These are phyloP conservation scores for Adelosebastes latens DNA, from an alignment of 2,797 vertebrate species.

Conservation along the genomic window DNA sequence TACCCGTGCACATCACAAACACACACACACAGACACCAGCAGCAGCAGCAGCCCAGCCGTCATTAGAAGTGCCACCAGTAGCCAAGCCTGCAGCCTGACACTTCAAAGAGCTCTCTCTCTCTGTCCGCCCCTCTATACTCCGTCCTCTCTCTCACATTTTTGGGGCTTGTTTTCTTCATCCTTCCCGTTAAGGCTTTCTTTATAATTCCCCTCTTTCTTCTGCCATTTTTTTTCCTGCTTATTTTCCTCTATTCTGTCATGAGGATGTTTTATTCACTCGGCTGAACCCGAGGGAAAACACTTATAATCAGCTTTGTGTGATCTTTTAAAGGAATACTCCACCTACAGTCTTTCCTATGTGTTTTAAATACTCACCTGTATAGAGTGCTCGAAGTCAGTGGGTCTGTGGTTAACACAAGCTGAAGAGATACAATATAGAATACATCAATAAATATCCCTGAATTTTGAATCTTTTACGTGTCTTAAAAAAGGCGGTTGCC, in stretches of 20 bases:
- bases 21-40: not conserved
- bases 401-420: too few species aligned
- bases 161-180: slow-evolving; percentile 39
- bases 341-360: not conserved
- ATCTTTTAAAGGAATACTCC: slow-evolving; percentile 17
- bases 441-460: too few species aligned
- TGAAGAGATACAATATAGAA: too few species aligned
- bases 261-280: not conserved
- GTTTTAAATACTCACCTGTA: not conserved
- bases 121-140: not conserved
- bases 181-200: slow-evolving; percentile 1
- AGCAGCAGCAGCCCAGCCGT: slow-evolving; percentile 37
- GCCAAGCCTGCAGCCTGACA: slow-evolving; percentile 61
- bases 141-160: slow-evolving; percentile 21
- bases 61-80: slow-evolving; percentile 69
- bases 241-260: not conserved
- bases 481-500: too few species aligned
- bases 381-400: too few species aligned
- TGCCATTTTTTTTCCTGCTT: not conserved
- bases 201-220: slow-evolving; percentile 6
- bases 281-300: not conserved
- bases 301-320: not conserved
- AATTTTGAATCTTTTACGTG: too few species aligned
- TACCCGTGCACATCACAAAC: slow-evolving; percentile 5
- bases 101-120: slow-evolving; percentile 62